Conservation (phyloP, 1,140 invertebrate species). For the Glossosoma conforme region DNA sequence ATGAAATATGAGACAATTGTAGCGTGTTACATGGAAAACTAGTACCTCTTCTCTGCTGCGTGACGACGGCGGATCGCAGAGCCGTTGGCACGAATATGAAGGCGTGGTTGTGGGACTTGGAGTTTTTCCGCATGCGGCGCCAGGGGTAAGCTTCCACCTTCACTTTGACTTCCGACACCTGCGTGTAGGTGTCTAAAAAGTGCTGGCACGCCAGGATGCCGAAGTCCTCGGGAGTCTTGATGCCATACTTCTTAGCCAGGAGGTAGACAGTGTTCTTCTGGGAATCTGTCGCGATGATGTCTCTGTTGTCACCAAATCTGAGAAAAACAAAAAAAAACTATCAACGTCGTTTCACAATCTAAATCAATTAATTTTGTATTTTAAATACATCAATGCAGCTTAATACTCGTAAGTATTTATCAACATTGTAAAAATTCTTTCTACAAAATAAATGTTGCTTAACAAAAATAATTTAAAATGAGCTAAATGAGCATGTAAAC, state of each 20-base stretch:
- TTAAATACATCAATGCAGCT: background rate
- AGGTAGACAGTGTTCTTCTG: slow-evolving; percentile 81
- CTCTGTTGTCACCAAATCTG: slow-evolving; percentile 61
- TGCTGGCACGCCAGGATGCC: slow-evolving; percentile 63
- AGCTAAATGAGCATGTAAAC: too few species aligned
- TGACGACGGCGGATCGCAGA: slow-evolving; percentile 59
- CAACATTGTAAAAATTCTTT: too few species aligned
- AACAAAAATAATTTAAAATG: too few species aligned
- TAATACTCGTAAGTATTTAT: too few species aligned
- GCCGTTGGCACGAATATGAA: slow-evolving; percentile 63
- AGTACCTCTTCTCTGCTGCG: slow-evolving; percentile 59
- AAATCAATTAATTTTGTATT: background rate
- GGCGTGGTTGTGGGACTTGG: slow-evolving; percentile 64
- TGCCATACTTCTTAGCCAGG: slow-evolving; percentile 68
- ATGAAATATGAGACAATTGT: too few species aligned
- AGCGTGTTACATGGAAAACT: too few species aligned
- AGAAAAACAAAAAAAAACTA: too few species aligned
- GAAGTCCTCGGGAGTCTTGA: slow-evolving; percentile 69
- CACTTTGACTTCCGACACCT: slow-evolving; percentile 62
- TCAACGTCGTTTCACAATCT: too few species aligned
- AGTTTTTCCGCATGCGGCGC: slow-evolving; percentile 58
- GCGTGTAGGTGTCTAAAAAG: slow-evolving; percentile 66
- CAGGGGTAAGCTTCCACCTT: slow-evolving; percentile 68
- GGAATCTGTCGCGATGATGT: slow-evolving; percentile 74
- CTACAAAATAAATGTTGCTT: too few species aligned